These are phyloP conservation scores for Drosophila limbata DNA, from an alignment of 2,888 invertebrate genomes.

Conservation along the genomic window DNA sequence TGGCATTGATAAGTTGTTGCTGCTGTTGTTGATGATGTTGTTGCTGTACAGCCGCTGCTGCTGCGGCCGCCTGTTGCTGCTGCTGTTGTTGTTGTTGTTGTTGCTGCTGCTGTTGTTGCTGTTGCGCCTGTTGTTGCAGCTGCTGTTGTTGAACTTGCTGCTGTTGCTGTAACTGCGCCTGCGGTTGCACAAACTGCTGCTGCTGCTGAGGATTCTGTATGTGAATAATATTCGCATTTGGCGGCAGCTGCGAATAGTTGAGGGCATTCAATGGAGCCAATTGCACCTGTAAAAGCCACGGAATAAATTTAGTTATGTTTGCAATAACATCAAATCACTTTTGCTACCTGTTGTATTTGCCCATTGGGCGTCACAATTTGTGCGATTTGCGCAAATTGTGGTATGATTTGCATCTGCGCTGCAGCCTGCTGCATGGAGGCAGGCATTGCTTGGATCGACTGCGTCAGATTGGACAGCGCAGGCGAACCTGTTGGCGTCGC, in stretches of 20 bases:
- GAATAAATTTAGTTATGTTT: not conserved
- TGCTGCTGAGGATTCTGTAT: constrained; percentile 81
- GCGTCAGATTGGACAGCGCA: constrained; percentile 86
- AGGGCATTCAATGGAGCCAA: constrained; percentile 88
- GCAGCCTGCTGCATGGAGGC: constrained; percentile 65
- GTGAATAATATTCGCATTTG: constrained; percentile 84
- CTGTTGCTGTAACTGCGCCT: constrained; percentile 59
- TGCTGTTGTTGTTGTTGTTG: constrained; percentile 57
- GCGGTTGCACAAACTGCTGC: constrained; percentile 57
- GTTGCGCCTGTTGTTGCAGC: constrained; percentile 63
- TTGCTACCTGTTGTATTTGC: constrained; percentile 95
- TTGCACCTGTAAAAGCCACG: constrained; percentile 88
- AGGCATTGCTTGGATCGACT: constrained; percentile 85
- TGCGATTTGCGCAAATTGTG: constrained; percentile 93
- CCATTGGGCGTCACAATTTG: constrained; percentile 95
- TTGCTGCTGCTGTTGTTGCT: constrained; percentile 76
- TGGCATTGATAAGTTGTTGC: constrained; percentile 80
- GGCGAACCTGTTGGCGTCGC: constrained; percentile 86
- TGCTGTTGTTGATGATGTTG: constrained; percentile 55
- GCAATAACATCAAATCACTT: not conserved
- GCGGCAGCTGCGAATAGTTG: constrained; percentile 82
- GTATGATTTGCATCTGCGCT: constrained; percentile 90
- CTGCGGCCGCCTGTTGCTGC: constrained; percentile 52
- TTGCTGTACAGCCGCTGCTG: constrained; percentile 42
- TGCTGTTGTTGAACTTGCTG: constrained; percentile 63